Percentiles rank a stretch among this genome's conserved stretches.
Conservation (phyloP, 2,888 invertebrate genomes). For the Drosophila monieri region DNA sequence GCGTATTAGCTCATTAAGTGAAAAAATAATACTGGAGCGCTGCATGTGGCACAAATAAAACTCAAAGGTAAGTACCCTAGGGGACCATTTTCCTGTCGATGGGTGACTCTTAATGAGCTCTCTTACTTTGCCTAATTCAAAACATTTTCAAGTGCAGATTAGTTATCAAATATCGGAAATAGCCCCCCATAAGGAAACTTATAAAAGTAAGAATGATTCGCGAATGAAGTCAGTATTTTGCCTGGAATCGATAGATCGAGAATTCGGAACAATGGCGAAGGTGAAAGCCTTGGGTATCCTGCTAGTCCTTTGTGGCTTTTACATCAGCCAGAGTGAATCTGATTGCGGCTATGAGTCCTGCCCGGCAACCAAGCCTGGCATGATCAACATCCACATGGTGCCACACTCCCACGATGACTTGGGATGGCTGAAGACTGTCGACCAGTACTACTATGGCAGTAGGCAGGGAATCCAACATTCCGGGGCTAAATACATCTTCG, state of each 20-base stretch:
- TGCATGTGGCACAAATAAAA: slow-evolving; percentile 9
- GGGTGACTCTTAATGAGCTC: slow-evolving; percentile 3
- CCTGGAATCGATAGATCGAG: background rate
- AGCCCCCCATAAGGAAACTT: slow-evolving; percentile 19
- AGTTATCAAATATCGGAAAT: slow-evolving; percentile 5
- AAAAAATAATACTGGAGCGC: no score
- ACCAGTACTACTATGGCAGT: slow-evolving; percentile 96
- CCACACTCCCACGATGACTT: slow-evolving; percentile 97
- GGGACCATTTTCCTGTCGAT: slow-evolving; percentile 1
- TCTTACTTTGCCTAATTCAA: slow-evolving; percentile 8
- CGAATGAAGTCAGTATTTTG: slow-evolving; percentile 1
- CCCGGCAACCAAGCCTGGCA: slow-evolving; percentile 85
- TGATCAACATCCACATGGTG: slow-evolving; percentile 92
- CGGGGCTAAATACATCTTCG: slow-evolving; percentile 95
- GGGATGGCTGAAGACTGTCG: slow-evolving; percentile 97
- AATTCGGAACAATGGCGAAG: background rate
- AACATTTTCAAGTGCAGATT: slow-evolving; percentile 23
- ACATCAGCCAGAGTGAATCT: slow-evolving; percentile 23
- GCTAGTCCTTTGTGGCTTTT: slow-evolving; percentile 24
- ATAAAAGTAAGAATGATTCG: slow-evolving; percentile 10
- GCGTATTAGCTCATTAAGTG: background rate
- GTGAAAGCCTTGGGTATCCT: slow-evolving; percentile 1
- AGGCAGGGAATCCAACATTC: slow-evolving; percentile 88
- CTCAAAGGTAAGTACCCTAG: slow-evolving; percentile 18
- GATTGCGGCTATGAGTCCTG: slow-evolving; percentile 85